Evolutionary conservation across 1,140 invertebrate species (phyloP), one percentile per base, ranked within the genome.

Genomic region (Aricia agestis): DNA sequence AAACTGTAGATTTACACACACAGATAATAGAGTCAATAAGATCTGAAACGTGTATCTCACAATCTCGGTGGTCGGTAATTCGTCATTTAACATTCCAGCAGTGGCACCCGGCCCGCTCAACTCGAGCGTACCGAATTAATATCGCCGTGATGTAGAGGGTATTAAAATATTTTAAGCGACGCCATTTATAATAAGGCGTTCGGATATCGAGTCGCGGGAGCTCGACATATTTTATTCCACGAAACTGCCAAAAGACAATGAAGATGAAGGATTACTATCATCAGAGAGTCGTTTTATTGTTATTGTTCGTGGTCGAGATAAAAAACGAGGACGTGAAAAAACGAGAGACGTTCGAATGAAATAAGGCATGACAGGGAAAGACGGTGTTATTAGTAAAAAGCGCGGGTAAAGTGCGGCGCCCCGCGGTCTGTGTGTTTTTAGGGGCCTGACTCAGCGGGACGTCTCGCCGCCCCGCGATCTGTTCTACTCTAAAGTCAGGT

Each of bases 391-490:
- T 91, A 86, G 86, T 85, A 79, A 77, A 79, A 82, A 77, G 59
- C 73, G 78, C 73, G 78, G 83, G 82, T 79, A 79, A 81, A 83
- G 82, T 76, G 80, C 82, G 91, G 90, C 91, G 90, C 85, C 91
- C 91, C 90, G 91, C 91, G 83, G 91, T 92, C 91, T 92, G 90
- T 84, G 89, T 92, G 86, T 92, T 89, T 86, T 92, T 91, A 90
- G 87, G 88, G 80, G 71, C 76, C 69, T 76, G 66, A 67, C 83
- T 52, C 88, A 71, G 76, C 84, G 80, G 90, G 90, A 83, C 76
- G 82, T 81, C 80, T 69, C 75, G 69, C 72, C 73, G 75, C 73
- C 70, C 67, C 71, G 69, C 73, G 68, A 72, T 67, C 66, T 61
- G 59, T 59, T 59, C 15, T 10, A 19, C 1, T 19, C 1, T 11